Base-by-base conservation (phyloP, 2,113 vertebrate species). In the Trachemys scripta region DNA sequence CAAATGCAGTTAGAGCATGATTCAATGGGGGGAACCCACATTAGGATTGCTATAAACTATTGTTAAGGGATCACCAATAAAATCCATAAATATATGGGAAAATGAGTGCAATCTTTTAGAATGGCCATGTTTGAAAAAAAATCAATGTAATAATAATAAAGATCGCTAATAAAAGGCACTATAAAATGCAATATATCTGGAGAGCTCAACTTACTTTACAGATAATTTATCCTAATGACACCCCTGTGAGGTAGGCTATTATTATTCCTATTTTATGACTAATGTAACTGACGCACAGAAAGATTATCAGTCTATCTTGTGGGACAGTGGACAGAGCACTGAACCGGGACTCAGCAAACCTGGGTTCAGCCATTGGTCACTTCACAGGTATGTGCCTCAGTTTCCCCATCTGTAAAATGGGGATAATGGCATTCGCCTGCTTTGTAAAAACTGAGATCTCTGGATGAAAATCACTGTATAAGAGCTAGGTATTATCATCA, bases 371-470 rank as follows among this genome's bases (percentile, higher is more conserved):
- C 57, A 25, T 20, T 65, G 87, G n/a, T 65, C 72, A 80, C 0
- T 47, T 90, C 47, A 87, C 81, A 31, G 1, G 38, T 75, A 20
- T n/a, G 84, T 85, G 42, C 82, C 85, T 84, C 92, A 92, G 85
- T 84, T 92, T 90, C 50, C 75, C 89, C 96, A 90, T 81, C 89
- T 95, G 93, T 25, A 92, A 19, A 92, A 62, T 62, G 29, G 29
- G 59, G 59, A 62, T 35, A 35, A 62, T 62, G 29, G 50, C 20
- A 42, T 29, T 72, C 54, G 42, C 38, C 38, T 86, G 35, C 75
- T 79, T 84, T 38, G 16, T 89, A 79, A n/a, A 88, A 89, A 83
- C 29, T 82, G 85, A 82, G 82, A 82, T 35, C 27, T 59, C 11
- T 59, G 11, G 11, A 59, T 29, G 10, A 56, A 56, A 10, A 25